Evolutionary conservation across 2,888 invertebrate species (phyloP).

Genomic region (Ecdyonurus torrentis): DNA sequence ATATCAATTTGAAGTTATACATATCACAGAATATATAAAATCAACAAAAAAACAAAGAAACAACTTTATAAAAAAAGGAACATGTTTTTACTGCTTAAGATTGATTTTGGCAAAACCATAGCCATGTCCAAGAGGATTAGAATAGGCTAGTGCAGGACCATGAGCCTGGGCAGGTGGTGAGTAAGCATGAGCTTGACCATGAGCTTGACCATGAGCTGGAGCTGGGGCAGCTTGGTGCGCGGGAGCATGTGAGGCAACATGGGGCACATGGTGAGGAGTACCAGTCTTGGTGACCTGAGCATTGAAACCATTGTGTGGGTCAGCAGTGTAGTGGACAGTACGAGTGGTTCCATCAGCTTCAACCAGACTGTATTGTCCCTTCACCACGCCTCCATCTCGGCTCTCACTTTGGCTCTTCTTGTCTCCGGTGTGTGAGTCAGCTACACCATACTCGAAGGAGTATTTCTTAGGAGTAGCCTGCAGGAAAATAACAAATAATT

Average conservation of each 20-base stretch:
- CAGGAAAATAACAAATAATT: no score
- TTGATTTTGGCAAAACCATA: background rate
- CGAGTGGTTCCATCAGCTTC: no score
- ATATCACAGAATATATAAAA: no score
- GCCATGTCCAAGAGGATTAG: background rate
- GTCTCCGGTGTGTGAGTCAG: slow-evolving; percentile 10
- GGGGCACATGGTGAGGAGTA: slow-evolving; percentile 30
- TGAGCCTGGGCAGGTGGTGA: background rate
- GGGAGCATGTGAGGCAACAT: background rate
- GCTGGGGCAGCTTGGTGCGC: slow-evolving; percentile 26
- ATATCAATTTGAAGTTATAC: no score
- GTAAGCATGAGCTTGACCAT: background rate
- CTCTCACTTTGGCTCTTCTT: no score
- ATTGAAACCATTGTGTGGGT: slow-evolving; percentile 42
- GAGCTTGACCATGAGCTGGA: slow-evolving; percentile 10
- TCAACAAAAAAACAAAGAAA: no score
- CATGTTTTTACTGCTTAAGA: background rate
- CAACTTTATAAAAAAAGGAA: no score
- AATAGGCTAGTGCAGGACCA: background rate
- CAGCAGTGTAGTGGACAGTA: no score
- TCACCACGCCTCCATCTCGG: no score
- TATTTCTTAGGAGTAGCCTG: no score
- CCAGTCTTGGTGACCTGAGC: slow-evolving; percentile 39
- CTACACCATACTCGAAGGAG: slow-evolving; percentile 11
- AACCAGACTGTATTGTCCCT: no score